Percentiles rank a stretch among this genome's conserved stretches.
phyloP scores from a whole-genome alignment of 2,888 invertebrate genomes.

The Lomographa bimaculata region DNA sequence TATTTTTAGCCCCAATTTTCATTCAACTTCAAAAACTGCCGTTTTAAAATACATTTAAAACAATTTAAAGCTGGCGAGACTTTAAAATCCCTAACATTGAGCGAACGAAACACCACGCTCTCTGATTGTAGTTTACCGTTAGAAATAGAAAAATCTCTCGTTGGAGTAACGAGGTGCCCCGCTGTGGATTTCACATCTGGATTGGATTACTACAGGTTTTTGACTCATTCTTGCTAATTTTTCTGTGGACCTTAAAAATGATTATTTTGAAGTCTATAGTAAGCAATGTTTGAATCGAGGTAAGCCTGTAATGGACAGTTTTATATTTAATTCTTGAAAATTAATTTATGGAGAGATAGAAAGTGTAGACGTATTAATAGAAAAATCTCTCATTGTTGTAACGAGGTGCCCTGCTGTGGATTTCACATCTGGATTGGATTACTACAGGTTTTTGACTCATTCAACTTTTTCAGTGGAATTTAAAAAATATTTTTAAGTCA shows the following conservation, averaged over 20 bases:
- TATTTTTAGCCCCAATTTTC: too few species aligned
- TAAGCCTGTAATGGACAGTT: too few species aligned
- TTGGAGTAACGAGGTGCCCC: conserved; percentile 40
- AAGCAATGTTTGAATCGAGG: too few species aligned
- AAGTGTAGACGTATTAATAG: too few species aligned
- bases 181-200: conserved; percentile 32
- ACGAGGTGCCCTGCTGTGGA: conserved; percentile 37
- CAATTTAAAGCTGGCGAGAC: neutral
- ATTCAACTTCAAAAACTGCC: too few species aligned
- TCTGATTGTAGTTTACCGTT: conserved; percentile 49
- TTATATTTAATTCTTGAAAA: too few species aligned
- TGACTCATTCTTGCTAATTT: too few species aligned
- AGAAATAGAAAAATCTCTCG: conserved; percentile 48
- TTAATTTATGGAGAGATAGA: too few species aligned
- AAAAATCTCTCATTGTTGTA: conserved; percentile 42
- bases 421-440: conserved; percentile 27
- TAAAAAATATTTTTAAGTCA: too few species aligned
- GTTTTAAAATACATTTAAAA: conserved; percentile 5
- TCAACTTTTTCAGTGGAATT: too few species aligned
- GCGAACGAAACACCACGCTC: conserved; percentile 23
- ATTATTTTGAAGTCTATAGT: too few species aligned
- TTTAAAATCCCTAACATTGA: conserved; percentile 20
- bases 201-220: conserved; percentile 7
- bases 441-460: neutral
- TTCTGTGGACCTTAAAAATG: too few species aligned